Conservation (phyloP, 2,888 invertebrate species). For the Auanema freiburgensis region DNA sequence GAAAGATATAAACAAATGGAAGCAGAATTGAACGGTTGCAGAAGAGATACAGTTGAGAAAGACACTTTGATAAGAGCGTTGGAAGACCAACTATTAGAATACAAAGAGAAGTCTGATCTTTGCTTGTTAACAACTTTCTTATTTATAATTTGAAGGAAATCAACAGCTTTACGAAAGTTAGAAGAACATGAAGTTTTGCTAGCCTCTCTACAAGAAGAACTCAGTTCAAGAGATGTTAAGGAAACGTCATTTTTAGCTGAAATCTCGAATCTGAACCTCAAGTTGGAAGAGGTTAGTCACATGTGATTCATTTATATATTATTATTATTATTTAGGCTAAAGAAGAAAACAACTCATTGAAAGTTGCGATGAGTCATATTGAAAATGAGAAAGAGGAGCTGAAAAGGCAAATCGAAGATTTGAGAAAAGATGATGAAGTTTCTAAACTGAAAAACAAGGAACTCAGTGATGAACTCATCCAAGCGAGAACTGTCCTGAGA, state of each 20-base stretch:
- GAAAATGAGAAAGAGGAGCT: background rate
- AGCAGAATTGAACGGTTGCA: background rate
- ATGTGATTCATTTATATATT: too few species aligned
- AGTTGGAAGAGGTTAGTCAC: too few species aligned
- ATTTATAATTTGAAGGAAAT: too few species aligned
- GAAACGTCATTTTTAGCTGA: too few species aligned
- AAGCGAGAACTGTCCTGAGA: background rate
- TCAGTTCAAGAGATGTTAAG: too few species aligned
- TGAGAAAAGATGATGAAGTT: background rate
- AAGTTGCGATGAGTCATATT: too few species aligned
- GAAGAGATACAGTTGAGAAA: background rate
- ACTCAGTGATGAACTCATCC: background rate
- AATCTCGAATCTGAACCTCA: too few species aligned
- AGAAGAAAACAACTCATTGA: too few species aligned
- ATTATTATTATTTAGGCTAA: too few species aligned
- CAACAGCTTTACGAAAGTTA: too few species aligned
- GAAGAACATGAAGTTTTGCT: too few species aligned
- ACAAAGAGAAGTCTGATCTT: slow-evolving; percentile 1
- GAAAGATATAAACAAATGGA: background rate
- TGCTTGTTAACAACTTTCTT: background rate
- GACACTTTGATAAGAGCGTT: slow-evolving; percentile 2
- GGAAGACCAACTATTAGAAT: slow-evolving; percentile 5
- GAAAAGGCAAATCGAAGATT: background rate
- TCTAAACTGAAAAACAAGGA: background rate
- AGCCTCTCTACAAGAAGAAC: too few species aligned